These are phyloP conservation scores for Agonopterix heracliana DNA, from an alignment of 2,888 invertebrate genomes.

Conservation along the genomic window DNA sequence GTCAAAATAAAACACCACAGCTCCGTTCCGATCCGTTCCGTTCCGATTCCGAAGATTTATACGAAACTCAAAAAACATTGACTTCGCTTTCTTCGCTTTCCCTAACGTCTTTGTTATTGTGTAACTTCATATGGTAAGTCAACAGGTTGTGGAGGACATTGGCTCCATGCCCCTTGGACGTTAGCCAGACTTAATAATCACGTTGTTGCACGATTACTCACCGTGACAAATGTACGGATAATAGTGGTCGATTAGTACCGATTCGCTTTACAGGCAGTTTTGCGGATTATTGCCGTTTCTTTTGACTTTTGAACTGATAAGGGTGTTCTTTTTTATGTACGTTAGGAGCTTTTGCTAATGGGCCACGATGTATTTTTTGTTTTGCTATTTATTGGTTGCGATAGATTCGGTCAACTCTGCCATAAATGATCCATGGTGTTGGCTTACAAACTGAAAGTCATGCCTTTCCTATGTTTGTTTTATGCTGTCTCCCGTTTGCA, in stretches of 20 bases:
- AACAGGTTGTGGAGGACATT: conserved; percentile 53
- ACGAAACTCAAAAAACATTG: background rate
- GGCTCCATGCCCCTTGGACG: conserved; percentile 57
- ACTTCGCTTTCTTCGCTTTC: conserved; percentile 2
- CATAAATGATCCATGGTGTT: no score
- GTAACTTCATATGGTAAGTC: conserved; percentile 34
- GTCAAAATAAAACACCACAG: no score
- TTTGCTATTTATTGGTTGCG: no score
- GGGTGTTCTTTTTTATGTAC: background rate
- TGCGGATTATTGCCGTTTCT: background rate
- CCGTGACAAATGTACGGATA: conserved; percentile 32
- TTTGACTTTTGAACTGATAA: no score
- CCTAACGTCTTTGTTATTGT: conserved; percentile 3
- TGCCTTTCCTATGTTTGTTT: no score
- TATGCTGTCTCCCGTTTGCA: no score
- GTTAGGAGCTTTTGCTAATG: no score
- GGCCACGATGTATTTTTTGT: no score
- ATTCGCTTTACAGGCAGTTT: background rate
- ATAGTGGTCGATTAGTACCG: conserved; percentile 3
- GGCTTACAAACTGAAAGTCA: no score
- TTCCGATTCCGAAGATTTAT: no score
- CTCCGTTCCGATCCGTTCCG: no score
- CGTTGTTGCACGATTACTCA: conserved; percentile 37
- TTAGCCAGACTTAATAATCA: conserved; percentile 50
- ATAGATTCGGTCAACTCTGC: no score